These are phyloP conservation scores for Brachirus orientalis DNA, from an alignment of 2,113 vertebrate species.

Conservation along the genomic window DNA sequence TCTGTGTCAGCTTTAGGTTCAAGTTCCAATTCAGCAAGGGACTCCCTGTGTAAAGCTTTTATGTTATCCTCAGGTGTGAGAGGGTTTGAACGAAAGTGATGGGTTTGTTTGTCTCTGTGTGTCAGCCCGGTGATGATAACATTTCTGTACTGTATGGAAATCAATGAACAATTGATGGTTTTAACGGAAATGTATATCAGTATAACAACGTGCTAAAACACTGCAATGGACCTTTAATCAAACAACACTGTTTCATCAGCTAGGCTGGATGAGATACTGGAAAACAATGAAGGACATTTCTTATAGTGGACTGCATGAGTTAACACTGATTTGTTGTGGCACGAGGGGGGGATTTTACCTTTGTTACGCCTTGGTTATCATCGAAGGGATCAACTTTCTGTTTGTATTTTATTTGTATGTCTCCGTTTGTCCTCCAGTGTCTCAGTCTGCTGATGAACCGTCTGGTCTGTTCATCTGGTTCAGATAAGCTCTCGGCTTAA, in stretches of 20 bases:
- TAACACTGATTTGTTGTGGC: not conserved
- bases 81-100: too few relatives aligned
- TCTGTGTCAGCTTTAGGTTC: too few relatives aligned
- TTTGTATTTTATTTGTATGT: not conserved
- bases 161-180: not conserved
- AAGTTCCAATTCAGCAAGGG: too few relatives aligned
- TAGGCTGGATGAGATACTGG: too few relatives aligned
- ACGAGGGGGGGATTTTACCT: not conserved
- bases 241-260: not conserved
- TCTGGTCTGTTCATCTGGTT: not conserved
- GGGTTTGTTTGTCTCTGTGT: not conserved
- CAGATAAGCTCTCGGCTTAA: not conserved
- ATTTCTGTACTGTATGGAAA: too few relatives aligned
- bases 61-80: too few relatives aligned
- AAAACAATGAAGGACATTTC: not conserved
- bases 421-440: slow-evolving; percentile 1
- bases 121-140: too few relatives aligned
- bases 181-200: not conserved
- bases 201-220: not conserved
- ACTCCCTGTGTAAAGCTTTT: too few relatives aligned
- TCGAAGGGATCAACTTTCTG: not conserved
- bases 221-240: too few relatives aligned
- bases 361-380: slow-evolving; percentile 8
- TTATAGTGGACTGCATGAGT: not conserved
- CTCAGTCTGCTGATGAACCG: not conserved